Base-by-base conservation (phyloP, 2,888 invertebrate species). In the Serrognathus titanus region DNA sequence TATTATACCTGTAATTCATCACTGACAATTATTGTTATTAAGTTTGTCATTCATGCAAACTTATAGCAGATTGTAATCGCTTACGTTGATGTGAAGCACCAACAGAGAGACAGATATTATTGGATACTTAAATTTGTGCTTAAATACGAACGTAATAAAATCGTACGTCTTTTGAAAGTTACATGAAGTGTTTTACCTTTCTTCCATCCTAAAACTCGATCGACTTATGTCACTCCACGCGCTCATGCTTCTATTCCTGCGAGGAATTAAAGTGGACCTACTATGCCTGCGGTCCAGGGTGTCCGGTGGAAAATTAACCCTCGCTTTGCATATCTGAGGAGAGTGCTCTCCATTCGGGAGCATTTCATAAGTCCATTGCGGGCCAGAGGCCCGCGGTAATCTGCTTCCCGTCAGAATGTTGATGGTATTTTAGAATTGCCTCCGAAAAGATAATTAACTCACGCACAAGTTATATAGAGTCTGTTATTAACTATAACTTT, bases 211-310 rank as follows among this genome's bases (percentile, higher is more conserved):
- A 81, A 90, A 89, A 74, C 90, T 91, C 65, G 90, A 90, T 55
- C 91, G 83, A 70, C 91, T 91, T 73, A 92, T 86, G 72, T 92
- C 92, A 70, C 92, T 92, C 92, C 92, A 92, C 39, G 90, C 91
- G 71, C 91, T 92, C 89, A 92, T 89, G 63, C 91, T 91, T 38
- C 83, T 78, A 65, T 81, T 81, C 63, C 82, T 78, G 46, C 78
- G 73, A 7, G 82, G 79, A 53, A 71, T 60, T 39, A 80, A 75
- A 13, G 80, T 71, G 8, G 73, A 69, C 48, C 75, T 71, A 61
- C 78, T 78, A 41, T 79, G 77, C 9, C 82, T 77, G 24, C 75
- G 66, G 48, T 74, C 82, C 81, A 71, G 77, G 74, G 75, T 80
- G 77, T 73, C 83, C 76, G 83, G 84, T 7, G 82, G 86, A 69